phyloP scores from a whole-genome alignment of 1,140 invertebrate species.

The Periplaneta americana region DNA sequence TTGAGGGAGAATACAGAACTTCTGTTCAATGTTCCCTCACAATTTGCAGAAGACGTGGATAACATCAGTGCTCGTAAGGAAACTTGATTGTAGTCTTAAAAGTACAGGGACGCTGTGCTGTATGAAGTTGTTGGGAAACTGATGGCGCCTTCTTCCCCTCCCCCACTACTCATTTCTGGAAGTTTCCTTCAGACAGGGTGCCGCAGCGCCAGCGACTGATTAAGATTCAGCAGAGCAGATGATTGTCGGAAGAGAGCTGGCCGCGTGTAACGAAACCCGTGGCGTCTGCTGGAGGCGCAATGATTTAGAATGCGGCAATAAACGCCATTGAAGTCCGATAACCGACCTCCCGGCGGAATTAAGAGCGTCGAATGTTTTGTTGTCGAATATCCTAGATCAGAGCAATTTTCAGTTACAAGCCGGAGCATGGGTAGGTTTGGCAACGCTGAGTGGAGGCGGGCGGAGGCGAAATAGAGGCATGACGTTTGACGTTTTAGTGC shows the following conservation, averaged over 20 bases:
- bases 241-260: background rate
- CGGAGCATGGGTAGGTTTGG: too few species aligned
- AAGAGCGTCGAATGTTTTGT: too few species aligned
- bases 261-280: background rate
- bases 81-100: background rate
- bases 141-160: background rate
- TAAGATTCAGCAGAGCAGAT: background rate
- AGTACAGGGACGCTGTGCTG: too few species aligned
- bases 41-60: background rate
- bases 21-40: background rate
- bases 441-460: too few species aligned
- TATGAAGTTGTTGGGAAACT: background rate
- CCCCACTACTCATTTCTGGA: background rate
- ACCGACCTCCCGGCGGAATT: too few species aligned
- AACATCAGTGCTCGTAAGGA: too few species aligned
- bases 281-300: background rate
- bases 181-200: background rate
- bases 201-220: background rate
- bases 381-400: too few species aligned
- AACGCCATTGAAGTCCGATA: too few species aligned
- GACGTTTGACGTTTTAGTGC: too few species aligned
- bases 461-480: too few species aligned
- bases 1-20: background rate
- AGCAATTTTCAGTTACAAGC: too few species aligned
- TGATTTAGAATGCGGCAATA: constrained; percentile 1